Evolutionary conservation across 2,113 vertebrate species (phyloP).

Genomic region (Calidris pugnax): DNA sequence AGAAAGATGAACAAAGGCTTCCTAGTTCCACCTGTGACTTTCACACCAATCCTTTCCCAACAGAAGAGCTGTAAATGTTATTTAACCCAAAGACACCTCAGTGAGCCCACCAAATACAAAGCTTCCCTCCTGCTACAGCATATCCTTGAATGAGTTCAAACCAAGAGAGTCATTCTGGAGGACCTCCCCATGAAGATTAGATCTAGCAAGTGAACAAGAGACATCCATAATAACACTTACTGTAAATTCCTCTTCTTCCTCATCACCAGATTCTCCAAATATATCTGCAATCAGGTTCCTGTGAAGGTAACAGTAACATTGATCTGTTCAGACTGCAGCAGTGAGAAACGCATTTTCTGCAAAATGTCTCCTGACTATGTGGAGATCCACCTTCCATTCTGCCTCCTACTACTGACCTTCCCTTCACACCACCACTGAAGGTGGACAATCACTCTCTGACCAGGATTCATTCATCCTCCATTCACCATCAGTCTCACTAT

Average conservation of each 20-base stretch:
- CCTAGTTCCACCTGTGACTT: not conserved
- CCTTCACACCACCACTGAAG: not conserved
- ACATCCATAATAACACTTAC: constrained; percentile 71
- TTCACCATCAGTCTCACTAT: not conserved
- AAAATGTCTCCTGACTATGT: not conserved
- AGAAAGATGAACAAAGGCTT: not conserved
- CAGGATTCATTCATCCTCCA: not conserved
- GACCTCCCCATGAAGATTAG: not conserved
- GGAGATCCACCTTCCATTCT: not conserved
- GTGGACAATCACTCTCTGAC: not conserved
- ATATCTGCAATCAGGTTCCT: constrained; percentile 99
- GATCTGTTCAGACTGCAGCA: not conserved
- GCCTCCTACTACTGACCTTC: not conserved
- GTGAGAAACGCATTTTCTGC: not conserved
- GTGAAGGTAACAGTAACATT: constrained; percentile 13
- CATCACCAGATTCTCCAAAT: constrained; percentile 98
- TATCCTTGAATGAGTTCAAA: not conserved
- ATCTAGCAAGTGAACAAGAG: not conserved
- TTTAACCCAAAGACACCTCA: not conserved
- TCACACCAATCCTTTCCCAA: not conserved
- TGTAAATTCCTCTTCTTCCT: constrained; percentile 97
- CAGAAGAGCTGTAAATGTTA: not conserved
- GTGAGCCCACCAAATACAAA: not conserved
- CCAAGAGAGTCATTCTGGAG: not conserved
- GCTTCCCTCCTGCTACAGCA: not conserved